Conservation (phyloP, 2,797 vertebrate genomes). For the Sebastes variabilis region DNA sequence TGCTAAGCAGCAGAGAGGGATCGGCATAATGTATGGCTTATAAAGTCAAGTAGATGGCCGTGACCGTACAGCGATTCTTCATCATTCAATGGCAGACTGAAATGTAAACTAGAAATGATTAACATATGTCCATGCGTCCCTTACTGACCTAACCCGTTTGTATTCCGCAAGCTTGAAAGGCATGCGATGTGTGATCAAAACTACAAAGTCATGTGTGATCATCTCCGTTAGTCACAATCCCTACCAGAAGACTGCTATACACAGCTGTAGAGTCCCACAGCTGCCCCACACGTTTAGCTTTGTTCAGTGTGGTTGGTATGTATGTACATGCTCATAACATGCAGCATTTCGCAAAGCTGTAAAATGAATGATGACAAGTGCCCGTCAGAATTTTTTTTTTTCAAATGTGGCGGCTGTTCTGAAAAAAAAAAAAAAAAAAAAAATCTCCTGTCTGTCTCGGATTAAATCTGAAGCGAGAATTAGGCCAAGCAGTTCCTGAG, state of each 20-base stretch:
- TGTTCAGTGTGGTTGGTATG: neutral
- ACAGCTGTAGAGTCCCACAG: neutral
- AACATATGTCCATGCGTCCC: conserved; percentile 7
- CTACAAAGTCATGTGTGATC: neutral
- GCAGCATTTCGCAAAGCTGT: neutral
- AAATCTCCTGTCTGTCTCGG: neutral
- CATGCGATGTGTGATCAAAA: neutral
- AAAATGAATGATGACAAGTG: neutral
- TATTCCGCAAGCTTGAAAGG: neutral
- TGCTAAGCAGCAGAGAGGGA: conserved; percentile 13
- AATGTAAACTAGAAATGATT: conserved; percentile 13
- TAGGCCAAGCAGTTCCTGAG: neutral
- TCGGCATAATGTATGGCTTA: conserved; percentile 11
- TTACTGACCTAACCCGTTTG: neutral
- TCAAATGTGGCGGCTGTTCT: neutral
- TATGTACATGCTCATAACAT: neutral
- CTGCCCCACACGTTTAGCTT: neutral
- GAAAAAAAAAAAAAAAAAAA: neutral
- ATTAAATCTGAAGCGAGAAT: conserved; percentile 19
- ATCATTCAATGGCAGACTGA: neutral
- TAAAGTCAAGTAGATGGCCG: conserved; percentile 5
- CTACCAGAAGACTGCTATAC: neutral
- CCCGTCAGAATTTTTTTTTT: neutral
- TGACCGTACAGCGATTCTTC: neutral
- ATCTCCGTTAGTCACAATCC: neutral